Conservation (phyloP, 2,888 invertebrate genomes). For the Phengaris arion region DNA sequence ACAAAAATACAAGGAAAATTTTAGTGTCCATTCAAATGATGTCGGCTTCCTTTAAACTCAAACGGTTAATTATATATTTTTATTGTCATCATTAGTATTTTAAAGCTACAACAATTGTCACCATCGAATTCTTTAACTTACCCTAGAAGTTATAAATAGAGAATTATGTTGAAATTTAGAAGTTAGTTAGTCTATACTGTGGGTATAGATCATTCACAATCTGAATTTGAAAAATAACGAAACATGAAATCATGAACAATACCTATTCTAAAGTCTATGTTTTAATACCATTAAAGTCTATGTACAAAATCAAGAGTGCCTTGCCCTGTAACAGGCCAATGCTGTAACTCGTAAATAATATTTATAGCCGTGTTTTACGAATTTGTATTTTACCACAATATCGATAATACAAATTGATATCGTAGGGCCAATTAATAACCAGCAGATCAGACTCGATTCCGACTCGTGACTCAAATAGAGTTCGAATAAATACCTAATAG, state of each 20-base stretch:
- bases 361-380: constrained; percentile 7
- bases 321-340: not conserved
- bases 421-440: constrained; percentile 32
- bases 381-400: constrained; percentile 17
- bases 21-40: not conserved
- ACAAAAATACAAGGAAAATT: not conserved
- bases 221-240: not conserved
- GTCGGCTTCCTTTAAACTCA: not conserved
- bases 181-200: no score
- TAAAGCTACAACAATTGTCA: not conserved
- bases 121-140: not conserved
- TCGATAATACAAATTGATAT: constrained; percentile 24
- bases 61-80: constrained; percentile 3
- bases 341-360: constrained; percentile 17
- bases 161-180: no score
- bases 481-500: constrained; percentile 45
- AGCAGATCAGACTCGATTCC: constrained; percentile 38
- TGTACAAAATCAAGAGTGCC: not conserved
- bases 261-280: not conserved
- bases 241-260: not conserved
- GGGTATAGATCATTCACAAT: no score
- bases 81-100: constrained; percentile 11
- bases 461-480: constrained; percentile 47
- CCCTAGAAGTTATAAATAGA: not conserved
- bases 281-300: not conserved